Evolutionary conservation across 2,888 invertebrate species (phyloP).

Genomic region (Eumacrocentrus americanus): DNA sequence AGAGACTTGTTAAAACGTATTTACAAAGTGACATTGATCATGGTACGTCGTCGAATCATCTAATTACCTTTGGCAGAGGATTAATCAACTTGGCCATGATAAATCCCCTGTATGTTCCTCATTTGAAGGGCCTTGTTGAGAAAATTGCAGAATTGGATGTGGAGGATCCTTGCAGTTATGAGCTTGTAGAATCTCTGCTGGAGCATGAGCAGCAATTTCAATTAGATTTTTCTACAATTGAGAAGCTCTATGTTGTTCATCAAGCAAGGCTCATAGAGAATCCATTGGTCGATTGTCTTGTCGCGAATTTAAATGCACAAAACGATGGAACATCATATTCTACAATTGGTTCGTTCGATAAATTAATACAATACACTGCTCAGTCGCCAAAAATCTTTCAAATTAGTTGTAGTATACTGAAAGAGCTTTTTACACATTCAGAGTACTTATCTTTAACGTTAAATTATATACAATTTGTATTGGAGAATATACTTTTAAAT

Average conservation of each 20-base stretch:
- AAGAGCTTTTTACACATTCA: slow-evolving; percentile 42
- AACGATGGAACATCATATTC: slow-evolving; percentile 11
- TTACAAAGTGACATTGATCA: slow-evolving; percentile 37
- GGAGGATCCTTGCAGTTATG: slow-evolving; percentile 39
- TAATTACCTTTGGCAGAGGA: slow-evolving; percentile 41
- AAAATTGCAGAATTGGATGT: slow-evolving; percentile 39
- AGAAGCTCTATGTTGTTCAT: slow-evolving; percentile 43
- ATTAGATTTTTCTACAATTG: slow-evolving; percentile 37
- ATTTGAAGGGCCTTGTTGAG: slow-evolving; percentile 41
- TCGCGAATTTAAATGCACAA: slow-evolving; percentile 23
- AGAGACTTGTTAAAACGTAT: slow-evolving; percentile 42
- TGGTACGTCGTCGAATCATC: slow-evolving; percentile 33
- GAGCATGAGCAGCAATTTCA: slow-evolving; percentile 35
- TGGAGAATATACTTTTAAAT: slow-evolving; percentile 34
- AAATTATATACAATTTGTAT: slow-evolving; percentile 41
- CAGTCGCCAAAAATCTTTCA: slow-evolving; percentile 46
- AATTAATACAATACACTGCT: slow-evolving; percentile 37
- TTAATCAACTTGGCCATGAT: slow-evolving; percentile 36
- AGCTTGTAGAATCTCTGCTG: slow-evolving; percentile 38
- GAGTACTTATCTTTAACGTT: slow-evolving; percentile 39
- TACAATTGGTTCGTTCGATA: slow-evolving; percentile 20
- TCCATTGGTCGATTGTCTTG: slow-evolving; percentile 43
- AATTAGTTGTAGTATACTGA: slow-evolving; percentile 41
- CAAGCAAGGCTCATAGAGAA: slow-evolving; percentile 46
- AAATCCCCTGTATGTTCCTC: slow-evolving; percentile 33